Base-by-base conservation (phyloP, 2,888 invertebrate genomes). In the Mayetiola destructor region DNA sequence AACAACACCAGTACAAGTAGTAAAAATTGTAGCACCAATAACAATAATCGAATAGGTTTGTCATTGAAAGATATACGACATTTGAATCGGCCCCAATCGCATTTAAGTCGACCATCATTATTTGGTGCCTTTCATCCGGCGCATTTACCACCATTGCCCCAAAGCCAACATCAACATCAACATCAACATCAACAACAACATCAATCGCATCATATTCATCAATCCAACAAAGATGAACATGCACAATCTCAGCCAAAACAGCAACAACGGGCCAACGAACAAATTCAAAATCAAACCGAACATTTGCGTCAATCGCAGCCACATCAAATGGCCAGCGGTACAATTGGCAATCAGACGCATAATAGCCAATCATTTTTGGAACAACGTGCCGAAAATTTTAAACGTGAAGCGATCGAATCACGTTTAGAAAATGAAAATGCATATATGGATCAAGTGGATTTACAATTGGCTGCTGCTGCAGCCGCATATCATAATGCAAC, bases 381-480 rank as follows among this genome's bases (percentile, higher is more conserved):
- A 48, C 23, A 48, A 27, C 58, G 57, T 55, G 37, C 57, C 10
- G 61, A 63, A 65, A 58, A 67, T 67, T 60, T 70, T 69, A 63
- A 69, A 67, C 66, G 67, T 66, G 67, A 71, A 67, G 58, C 61
- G n/a, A 55, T 62, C 56, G 63, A 62, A 56, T 59, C 59, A 14
- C 61, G 59, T 32, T 40, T 61, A 12, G 62, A 63, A 52, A 65
- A 63, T 9, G 71, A 69, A 29, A 69, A 68, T 64, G 68, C 70
- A 1, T 70, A 70, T 37, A 68, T 73, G 67, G 73, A 73, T 48
- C 73, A 73, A 60, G 70, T 73, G 68, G 73, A 73, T 61, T 63
- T 73, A 58, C 68, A 73, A 0, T 59, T 73, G 54, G 71, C 72
- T 0, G 71, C 71, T 5, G 71, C 71, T 2, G 71, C 71, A 0